These are phyloP conservation scores for Phyllostomus hastatus DNA, from an alignment of 2,113 vertebrate genomes.

Conservation along the genomic window DNA sequence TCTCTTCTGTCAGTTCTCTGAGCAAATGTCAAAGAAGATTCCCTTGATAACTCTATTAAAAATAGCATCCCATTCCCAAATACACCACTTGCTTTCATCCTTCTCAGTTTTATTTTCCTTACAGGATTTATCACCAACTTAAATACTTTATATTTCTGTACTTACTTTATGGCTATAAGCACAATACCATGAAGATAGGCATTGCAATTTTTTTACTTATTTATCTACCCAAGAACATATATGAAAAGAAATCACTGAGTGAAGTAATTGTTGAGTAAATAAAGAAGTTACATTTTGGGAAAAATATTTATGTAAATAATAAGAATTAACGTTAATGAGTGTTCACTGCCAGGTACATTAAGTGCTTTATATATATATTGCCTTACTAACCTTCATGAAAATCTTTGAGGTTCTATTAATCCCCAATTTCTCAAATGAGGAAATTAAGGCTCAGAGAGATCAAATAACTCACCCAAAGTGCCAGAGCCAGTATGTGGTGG, in stretches of 20 bases:
- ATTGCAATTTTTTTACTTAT: neutral
- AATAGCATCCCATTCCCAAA: neutral
- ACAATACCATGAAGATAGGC: neutral
- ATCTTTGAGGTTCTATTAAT: neutral
- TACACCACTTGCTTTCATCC: neutral
- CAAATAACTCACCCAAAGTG: neutral
- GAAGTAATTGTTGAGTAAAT: neutral
- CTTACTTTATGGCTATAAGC: neutral
- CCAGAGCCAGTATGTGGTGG: neutral
- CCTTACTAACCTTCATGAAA: neutral
- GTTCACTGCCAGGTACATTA: neutral
- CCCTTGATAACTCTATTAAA: neutral
- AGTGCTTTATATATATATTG: neutral
- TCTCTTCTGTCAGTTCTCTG: neutral
- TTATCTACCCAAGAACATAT: neutral
- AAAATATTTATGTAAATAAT: neutral
- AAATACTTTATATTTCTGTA: neutral
- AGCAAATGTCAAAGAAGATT: neutral
- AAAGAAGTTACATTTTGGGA: neutral
- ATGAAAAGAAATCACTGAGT: neutral
- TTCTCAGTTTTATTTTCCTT: neutral
- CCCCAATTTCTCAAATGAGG: neutral
- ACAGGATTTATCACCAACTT: neutral
- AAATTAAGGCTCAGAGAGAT: neutral
- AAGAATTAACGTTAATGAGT: neutral